Percentiles rank a stretch among this genome's conserved stretches.
Conservation (phyloP, 2,113 vertebrate species). For the Zosterops lateralis region DNA sequence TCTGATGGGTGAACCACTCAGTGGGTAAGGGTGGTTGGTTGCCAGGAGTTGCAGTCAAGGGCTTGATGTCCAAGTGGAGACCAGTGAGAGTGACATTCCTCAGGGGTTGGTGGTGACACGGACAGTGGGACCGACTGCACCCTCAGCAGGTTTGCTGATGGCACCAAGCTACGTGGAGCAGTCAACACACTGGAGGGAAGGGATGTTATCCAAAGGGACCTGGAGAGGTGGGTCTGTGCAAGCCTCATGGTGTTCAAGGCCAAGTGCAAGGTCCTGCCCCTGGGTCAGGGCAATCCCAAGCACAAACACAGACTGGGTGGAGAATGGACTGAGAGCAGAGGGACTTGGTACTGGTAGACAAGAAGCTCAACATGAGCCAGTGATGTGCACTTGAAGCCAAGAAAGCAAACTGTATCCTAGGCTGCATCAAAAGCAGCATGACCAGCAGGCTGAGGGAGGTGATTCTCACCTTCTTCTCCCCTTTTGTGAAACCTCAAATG, state of each 20-base stretch:
- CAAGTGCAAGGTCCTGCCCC: background rate
- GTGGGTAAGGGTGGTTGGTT: background rate
- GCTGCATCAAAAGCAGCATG: background rate
- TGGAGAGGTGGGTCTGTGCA: background rate
- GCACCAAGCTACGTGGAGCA: background rate
- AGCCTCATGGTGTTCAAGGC: background rate
- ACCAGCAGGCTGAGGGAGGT: background rate
- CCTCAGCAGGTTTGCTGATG: too few species aligned
- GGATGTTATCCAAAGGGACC: background rate
- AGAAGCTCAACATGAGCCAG: background rate
- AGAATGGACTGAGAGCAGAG: background rate
- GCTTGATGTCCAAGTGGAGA: background rate
- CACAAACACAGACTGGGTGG: background rate
- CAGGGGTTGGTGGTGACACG: accelerated
- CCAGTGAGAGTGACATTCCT: background rate
- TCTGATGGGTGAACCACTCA: background rate
- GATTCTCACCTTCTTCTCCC: background rate
- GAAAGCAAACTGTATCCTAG: background rate
- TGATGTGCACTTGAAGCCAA: background rate
- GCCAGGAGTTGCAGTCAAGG: background rate
- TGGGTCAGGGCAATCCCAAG: accelerated
- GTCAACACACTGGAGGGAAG: background rate
- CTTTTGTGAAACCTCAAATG: accelerated
- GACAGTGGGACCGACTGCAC: background rate
- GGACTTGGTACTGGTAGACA: background rate